A percentile compares a stretch with the other conserved stretches of the same genome.
These are phyloP conservation scores for Distichodus sexfasciatus DNA, from an alignment of 2,797 vertebrate species.

Conservation along the genomic window DNA sequence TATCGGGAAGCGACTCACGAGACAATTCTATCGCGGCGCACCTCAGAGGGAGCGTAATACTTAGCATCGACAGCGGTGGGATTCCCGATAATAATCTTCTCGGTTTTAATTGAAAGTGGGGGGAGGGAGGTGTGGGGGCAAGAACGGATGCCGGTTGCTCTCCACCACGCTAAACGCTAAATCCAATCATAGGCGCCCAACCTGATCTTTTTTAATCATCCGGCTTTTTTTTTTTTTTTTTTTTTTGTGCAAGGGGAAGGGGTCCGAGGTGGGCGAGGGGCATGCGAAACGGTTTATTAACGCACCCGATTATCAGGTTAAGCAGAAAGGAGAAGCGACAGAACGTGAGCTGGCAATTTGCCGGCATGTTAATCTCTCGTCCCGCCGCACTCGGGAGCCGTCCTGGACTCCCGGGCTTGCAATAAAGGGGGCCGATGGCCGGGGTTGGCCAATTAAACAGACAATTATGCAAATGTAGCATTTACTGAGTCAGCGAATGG, in stretches of 20 bases:
- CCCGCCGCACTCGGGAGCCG: conserved; percentile 68
- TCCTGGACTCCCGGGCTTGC: conserved; percentile 63
- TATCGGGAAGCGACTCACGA: conserved; percentile 45
- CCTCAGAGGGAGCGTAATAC: conserved; percentile 44
- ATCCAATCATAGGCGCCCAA: conserved; percentile 53
- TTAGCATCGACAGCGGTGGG: conserved; percentile 34
- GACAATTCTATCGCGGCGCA: conserved; percentile 45
- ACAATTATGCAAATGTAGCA: conserved; percentile 83
- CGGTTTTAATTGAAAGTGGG: conserved; percentile 53
- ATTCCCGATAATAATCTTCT: conserved; percentile 46
- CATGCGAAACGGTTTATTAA: conserved; percentile 69
- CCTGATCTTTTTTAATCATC: conserved; percentile 56
- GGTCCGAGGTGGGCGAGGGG: conserved; percentile 47
- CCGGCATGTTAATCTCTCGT: conserved; percentile 70
- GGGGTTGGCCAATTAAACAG: conserved; percentile 74
- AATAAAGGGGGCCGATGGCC: conserved; percentile 66
- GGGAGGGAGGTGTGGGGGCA: no score
- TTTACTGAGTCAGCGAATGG: conserved; percentile 81
- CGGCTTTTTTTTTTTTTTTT: no score
- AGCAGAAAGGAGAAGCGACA: conserved; percentile 54
- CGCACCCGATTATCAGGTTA: conserved; percentile 73
- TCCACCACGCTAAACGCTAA: conserved; percentile 40
- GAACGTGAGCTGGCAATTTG: conserved; percentile 69
- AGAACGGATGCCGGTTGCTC: conserved; percentile 40
- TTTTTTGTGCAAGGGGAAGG: conserved; percentile 42